Evolutionary conservation across 1,140 invertebrate species (phyloP).

Genomic region (Euura saliciscinereae): DNA sequence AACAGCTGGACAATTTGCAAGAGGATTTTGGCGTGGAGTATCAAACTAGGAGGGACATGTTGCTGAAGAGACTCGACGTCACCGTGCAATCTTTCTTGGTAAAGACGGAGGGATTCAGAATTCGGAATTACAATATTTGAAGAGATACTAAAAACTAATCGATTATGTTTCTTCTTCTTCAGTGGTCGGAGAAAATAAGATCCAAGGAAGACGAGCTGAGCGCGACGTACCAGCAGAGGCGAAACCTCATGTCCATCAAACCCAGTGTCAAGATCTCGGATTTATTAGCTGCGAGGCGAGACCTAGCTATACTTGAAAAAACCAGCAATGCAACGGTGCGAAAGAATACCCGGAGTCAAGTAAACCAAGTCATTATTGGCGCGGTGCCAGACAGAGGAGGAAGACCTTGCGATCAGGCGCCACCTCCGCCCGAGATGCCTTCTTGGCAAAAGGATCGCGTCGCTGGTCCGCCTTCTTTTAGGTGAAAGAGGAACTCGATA

Average conservation of each 20-base stretch:
- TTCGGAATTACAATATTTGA: not conserved
- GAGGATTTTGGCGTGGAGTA: slow-evolving; percentile 82
- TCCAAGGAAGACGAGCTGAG: slow-evolving; percentile 76
- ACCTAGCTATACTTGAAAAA: slow-evolving; percentile 85
- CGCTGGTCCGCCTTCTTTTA: slow-evolving; percentile 32
- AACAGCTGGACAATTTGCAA: slow-evolving; percentile 71
- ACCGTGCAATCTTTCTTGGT: slow-evolving; percentile 92
- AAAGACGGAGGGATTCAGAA: slow-evolving; percentile 19
- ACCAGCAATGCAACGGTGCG: slow-evolving; percentile 82
- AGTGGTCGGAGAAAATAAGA: slow-evolving; percentile 88
- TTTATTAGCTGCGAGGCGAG: slow-evolving; percentile 81
- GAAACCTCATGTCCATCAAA: slow-evolving; percentile 67
- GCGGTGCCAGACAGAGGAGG: slow-evolving; percentile 86
- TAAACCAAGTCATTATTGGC: slow-evolving; percentile 90
- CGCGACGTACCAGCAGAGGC: slow-evolving; percentile 70
- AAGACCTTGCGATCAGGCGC: slow-evolving; percentile 83
- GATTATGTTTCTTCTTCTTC: slow-evolving; percentile 29
- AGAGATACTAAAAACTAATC: slow-evolving; percentile 11
- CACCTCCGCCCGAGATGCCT: slow-evolving; percentile 95
- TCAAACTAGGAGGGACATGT: slow-evolving; percentile 81
- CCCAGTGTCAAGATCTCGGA: slow-evolving; percentile 72
- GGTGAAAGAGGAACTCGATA: slow-evolving; percentile 20
- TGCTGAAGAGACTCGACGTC: slow-evolving; percentile 89
- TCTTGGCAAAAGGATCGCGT: slow-evolving; percentile 78
- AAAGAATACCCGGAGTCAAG: slow-evolving; percentile 77